Conservation (phyloP, 2,888 invertebrate species). For the Drosophila barbarae region DNA sequence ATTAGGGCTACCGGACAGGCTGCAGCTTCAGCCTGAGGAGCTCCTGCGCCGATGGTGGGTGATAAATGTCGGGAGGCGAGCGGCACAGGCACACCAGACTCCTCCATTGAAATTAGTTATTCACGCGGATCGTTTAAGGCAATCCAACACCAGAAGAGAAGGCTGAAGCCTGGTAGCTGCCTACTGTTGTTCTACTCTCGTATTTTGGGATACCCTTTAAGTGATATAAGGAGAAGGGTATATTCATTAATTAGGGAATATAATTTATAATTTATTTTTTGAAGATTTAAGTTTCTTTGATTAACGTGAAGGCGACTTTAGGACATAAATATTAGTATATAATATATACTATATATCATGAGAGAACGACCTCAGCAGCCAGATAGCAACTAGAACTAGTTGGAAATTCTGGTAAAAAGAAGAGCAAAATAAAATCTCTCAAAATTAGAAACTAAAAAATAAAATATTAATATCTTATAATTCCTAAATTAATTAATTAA, state of each 20-base stretch:
- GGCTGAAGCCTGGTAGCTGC: constrained; percentile 47
- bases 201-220: constrained; percentile 16
- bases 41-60: constrained; percentile 70
- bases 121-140: constrained; percentile 78
- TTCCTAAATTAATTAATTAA: too few relatives aligned
- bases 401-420: fast-evolving
- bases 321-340: neutral
- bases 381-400: neutral
- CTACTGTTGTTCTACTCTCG: constrained; percentile 25
- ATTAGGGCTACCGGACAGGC: constrained; percentile 36
- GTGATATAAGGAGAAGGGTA: neutral
- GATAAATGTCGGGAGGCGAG: constrained; percentile 70
- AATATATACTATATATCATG: too few relatives aligned
- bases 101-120: constrained; percentile 79
- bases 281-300: too few relatives aligned
- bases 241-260: neutral
- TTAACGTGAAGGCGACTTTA: too few relatives aligned
- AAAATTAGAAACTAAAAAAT: too few relatives aligned
- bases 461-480: neutral
- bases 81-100: constrained; percentile 58
- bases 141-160: constrained; percentile 66
- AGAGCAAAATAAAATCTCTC: neutral
- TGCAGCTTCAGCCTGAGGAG: constrained; percentile 6
- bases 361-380: neutral
- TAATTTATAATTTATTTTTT: neutral